Evolutionary conservation across 2,888 invertebrate species (phyloP), one percentile per base, ranked within the genome.

Genomic region (Melipona bicolor): DNA sequence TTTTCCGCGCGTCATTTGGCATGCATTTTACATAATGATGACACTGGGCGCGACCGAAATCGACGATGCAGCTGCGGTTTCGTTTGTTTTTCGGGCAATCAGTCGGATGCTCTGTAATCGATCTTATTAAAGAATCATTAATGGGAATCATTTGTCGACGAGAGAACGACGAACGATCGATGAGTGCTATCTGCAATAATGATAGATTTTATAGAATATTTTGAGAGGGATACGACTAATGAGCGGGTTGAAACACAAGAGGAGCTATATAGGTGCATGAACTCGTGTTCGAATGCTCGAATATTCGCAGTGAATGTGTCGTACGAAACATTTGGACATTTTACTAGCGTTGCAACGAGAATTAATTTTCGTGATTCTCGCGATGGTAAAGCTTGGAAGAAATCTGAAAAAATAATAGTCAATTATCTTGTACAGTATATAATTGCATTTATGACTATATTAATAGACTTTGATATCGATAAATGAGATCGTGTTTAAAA

Each of bases 1-100:
- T 65, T 68, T 15, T 36, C 64, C 19, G 4, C 2, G 21, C 21
- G 32, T 70, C n/a, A 65, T 71, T 77, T 50, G 43, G 32, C 32
- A 9, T 21, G 27, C 15, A 70, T 76, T 79, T 79, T 79, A 65
- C 75, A 70, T 79, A 79, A 79, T 70, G 70, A 65, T 15, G 54
- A 32, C 21, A 13, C 19, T 24, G 13, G 50, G 54, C 27, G 78
- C 17, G 36, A 54, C 17, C 17, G n/a, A 27, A 68, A 68, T 52
- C 56, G 50, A 36, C 27, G 61, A 68, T 68, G 24, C 68, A n/a
- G 56, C 61, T n/a, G 36, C 59, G 54, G 52, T 21, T 56, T 36
- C 61, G n/a, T 78, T 72, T 67, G 70, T 81, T 72, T 81, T 73
- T 81, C 52, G 62, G 65, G 17, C 52, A 72, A 62, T 68, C 68